Evolutionary conservation across 2,888 invertebrate species (phyloP).

Genomic region (Drosophila robusta): DNA sequence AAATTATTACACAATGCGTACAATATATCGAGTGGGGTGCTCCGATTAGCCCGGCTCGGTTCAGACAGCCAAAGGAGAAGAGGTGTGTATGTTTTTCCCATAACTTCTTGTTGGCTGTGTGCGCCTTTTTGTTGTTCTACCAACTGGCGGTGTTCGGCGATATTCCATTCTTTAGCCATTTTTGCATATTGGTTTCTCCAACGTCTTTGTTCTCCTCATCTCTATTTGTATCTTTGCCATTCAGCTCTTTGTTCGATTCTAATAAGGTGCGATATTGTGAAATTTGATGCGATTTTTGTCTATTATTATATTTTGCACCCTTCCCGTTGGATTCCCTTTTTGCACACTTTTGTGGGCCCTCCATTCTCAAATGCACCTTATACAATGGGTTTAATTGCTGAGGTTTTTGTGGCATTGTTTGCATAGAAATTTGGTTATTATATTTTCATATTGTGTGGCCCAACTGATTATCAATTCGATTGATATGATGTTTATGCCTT

Average conservation of each 20-base stretch:
- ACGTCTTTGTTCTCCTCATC: constrained; percentile 34
- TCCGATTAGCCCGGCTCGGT: constrained; percentile 64
- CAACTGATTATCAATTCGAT: constrained; percentile 61
- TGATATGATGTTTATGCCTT: constrained; percentile 71
- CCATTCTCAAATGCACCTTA: constrained; percentile 25
- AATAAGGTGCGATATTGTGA: constrained; percentile 81
- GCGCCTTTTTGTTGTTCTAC: constrained; percentile 60
- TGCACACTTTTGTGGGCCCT: constrained; percentile 33
- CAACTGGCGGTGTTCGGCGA: constrained; percentile 16
- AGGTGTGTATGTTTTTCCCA: constrained; percentile 82
- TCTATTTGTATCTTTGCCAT: constrained; percentile 44
- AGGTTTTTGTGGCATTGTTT: constrained; percentile 53
- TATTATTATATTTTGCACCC: constrained; percentile 65
- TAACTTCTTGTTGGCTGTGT: constrained; percentile 75
- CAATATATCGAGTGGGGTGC: constrained; percentile 74
- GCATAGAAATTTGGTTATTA: constrained; percentile 30
- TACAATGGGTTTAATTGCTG: constrained; percentile 59
- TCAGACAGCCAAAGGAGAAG: constrained; percentile 23
- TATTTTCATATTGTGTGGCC: constrained; percentile 18
- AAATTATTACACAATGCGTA: constrained; percentile 77
- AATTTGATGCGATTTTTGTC: constrained; percentile 79
- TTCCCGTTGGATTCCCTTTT: constrained; percentile 24
- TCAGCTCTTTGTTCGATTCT: constrained; percentile 66
- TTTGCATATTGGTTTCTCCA: constrained; percentile 57
- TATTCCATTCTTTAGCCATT: constrained; percentile 31